Conservation (phyloP, 1,140 invertebrate genomes). For the Limonius californicus region DNA sequence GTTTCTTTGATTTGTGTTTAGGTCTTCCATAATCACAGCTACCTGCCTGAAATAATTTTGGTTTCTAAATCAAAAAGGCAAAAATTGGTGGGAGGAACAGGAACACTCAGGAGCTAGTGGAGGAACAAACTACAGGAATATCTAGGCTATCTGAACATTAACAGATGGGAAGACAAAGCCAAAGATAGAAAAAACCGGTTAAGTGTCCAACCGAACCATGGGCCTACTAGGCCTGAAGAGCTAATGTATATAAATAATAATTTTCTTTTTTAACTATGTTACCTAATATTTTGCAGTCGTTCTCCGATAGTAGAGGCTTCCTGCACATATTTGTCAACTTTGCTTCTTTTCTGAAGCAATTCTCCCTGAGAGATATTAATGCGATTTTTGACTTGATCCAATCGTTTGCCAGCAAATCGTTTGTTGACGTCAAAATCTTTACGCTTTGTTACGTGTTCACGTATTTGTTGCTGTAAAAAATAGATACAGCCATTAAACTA, state of each 20-base stretch:
- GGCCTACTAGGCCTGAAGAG: no score
- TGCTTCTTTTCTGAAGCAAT: slow-evolving; percentile 26
- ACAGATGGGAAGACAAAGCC: no score
- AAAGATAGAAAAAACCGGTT: no score
- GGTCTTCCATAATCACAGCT: slow-evolving; percentile 20
- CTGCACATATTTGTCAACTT: slow-evolving; percentile 19
- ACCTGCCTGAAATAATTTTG: slow-evolving; percentile 17
- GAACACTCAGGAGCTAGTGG: no score
- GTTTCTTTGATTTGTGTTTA: slow-evolving; percentile 25
- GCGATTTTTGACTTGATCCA: slow-evolving; percentile 29
- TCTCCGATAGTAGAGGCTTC: slow-evolving; percentile 32
- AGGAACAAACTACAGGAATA: no score
- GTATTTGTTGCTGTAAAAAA: slow-evolving; percentile 42
- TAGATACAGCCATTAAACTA: no score
- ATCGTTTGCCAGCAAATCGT: slow-evolving; percentile 31
- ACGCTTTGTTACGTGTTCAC: slow-evolving; percentile 36
- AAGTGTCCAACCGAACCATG: no score
- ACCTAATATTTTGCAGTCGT: slow-evolving; percentile 30
- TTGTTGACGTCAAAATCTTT: slow-evolving; percentile 32
- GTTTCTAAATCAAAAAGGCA: no score
- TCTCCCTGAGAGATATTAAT: slow-evolving; percentile 22
- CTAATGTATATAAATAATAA: no score
- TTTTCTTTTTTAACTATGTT: neutral
- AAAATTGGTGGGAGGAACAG: no score
- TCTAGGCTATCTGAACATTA: no score